phyloP scores from a whole-genome alignment of 2,888 invertebrate species.

The Sphecodes monilicornis region DNA sequence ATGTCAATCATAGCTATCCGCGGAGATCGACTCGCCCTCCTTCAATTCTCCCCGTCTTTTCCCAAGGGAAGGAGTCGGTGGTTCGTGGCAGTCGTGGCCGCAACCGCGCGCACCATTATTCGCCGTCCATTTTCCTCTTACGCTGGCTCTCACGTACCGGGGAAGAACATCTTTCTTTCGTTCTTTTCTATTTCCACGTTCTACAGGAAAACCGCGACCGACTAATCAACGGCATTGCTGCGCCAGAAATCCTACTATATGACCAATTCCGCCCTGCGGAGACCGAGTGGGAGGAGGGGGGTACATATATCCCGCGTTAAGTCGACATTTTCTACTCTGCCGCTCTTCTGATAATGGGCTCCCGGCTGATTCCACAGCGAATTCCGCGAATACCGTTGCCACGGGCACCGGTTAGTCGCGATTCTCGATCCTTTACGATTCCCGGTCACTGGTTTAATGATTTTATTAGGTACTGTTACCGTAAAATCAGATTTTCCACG shows the following conservation, averaged over 20 bases:
- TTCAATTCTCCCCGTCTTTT: constrained; percentile 20
- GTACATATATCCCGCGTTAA: constrained; percentile 50
- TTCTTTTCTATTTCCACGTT: constrained; percentile 40
- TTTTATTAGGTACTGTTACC: constrained; percentile 31
- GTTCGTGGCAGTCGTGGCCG: constrained; percentile 4
- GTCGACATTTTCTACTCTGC: constrained; percentile 55
- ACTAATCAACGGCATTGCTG: constrained; percentile 70
- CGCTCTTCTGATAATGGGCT: constrained; percentile 51
- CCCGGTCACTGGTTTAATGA: constrained; percentile 30
- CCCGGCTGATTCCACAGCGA: constrained; percentile 40
- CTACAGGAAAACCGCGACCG: constrained; percentile 32
- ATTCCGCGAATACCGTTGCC: constrained; percentile 36
- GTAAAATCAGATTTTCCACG: neutral
- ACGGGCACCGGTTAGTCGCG: constrained; percentile 1
- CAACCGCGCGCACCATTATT: constrained; percentile 31
- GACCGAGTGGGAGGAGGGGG: constrained; percentile 10
- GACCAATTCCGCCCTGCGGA: constrained; percentile 60
- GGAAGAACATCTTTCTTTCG: constrained; percentile 40
- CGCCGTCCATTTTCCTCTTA: constrained; percentile 12
- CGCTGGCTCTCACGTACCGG: neutral
- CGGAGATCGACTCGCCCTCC: constrained; percentile 28
- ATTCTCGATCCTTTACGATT: constrained; percentile 28
- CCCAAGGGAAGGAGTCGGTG: constrained; percentile 18
- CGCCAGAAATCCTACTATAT: constrained; percentile 68
- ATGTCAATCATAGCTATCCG: constrained; percentile 35